These are phyloP conservation scores for Drosophila testacea DNA, from an alignment of 2,888 invertebrate species.

Conservation along the genomic window DNA sequence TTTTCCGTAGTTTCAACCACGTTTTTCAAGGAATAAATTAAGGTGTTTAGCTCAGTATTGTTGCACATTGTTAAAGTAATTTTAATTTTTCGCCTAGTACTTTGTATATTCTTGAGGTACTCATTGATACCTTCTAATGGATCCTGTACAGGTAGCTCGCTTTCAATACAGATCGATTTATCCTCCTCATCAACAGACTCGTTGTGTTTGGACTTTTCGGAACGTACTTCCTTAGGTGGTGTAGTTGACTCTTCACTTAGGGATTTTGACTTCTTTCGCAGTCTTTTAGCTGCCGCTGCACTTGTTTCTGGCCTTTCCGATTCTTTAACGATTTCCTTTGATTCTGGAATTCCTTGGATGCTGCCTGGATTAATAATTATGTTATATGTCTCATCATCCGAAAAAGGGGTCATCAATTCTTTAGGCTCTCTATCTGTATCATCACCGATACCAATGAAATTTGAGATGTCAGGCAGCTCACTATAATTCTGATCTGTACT, in stretches of 20 bases:
- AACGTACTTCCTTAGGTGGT: slow-evolving; percentile 13
- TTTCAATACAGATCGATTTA: no score
- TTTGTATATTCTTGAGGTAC: slow-evolving; percentile 46
- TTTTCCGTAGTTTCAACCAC: slow-evolving; percentile 41
- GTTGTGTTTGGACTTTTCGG: neutral
- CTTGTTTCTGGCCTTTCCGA: neutral
- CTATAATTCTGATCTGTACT: neutral
- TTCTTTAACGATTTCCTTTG: neutral
- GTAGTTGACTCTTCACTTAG: neutral
- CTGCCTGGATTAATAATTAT: neutral
- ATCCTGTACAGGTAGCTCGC: no score
- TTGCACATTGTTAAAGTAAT: slow-evolving; percentile 61
- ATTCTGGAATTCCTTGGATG: neutral
- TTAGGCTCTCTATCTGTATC: slow-evolving; percentile 40
- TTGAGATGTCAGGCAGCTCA: neutral
- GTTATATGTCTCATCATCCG: neutral
- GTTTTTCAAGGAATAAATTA: slow-evolving; percentile 32
- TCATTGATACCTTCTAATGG: slow-evolving; percentile 46
- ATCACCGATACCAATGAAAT: slow-evolving; percentile 36
- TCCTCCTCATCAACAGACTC: no score
- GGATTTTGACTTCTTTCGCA: neutral
- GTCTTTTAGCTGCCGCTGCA: neutral
- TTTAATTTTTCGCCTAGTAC: slow-evolving; percentile 40
- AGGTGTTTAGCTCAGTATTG: neutral
- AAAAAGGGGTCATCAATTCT: slow-evolving; percentile 31